These are phyloP conservation scores for Verasper variegatus DNA, from an alignment of 2,113 vertebrate species.

Conservation along the genomic window DNA sequence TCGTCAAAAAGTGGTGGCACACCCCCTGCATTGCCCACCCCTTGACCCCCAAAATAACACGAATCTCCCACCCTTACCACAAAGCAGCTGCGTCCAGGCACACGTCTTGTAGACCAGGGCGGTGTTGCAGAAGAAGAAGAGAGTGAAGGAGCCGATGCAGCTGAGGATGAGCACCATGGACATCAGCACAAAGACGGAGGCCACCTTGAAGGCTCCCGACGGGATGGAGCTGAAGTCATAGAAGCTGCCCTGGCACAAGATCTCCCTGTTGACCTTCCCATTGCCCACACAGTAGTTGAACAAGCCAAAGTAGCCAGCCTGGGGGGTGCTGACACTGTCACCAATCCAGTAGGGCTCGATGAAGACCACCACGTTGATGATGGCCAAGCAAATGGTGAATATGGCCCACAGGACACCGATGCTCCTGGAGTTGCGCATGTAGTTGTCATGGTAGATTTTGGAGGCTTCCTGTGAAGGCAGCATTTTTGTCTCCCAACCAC, in stretches of 20 bases:
- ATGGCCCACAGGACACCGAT: constrained; percentile 93
- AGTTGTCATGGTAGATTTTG: constrained; percentile 91
- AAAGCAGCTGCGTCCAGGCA: constrained; percentile 94
- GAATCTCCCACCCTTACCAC: constrained; percentile 83
- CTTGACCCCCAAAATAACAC: background rate
- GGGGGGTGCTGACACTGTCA: constrained; percentile 85
- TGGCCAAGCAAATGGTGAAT: constrained; percentile 94
- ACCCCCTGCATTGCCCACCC: background rate
- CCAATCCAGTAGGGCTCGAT: constrained; percentile 94
- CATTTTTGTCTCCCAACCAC: constrained; percentile 77
- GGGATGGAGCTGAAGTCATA: constrained; percentile 91
- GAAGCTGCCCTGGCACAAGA: constrained; percentile 89
- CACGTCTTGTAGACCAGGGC: constrained; percentile 96
- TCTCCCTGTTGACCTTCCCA: constrained; percentile 81
- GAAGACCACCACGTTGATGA: constrained; percentile 93
- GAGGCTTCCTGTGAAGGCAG: constrained; percentile 91
- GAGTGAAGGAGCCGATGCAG: constrained; percentile 91
- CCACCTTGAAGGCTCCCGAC: constrained; percentile 90
- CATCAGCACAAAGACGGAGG: constrained; percentile 91
- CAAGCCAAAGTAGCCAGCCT: constrained; percentile 85
- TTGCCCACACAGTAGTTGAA: constrained; percentile 91
- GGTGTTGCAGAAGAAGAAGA: constrained; percentile 96
- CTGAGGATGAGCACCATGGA: constrained; percentile 92
- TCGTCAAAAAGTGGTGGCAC: background rate
- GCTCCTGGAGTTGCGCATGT: constrained; percentile 89